phyloP scores from a whole-genome alignment of 2,797 vertebrate genomes.

The Lepidocolaptes lacrymiger region DNA sequence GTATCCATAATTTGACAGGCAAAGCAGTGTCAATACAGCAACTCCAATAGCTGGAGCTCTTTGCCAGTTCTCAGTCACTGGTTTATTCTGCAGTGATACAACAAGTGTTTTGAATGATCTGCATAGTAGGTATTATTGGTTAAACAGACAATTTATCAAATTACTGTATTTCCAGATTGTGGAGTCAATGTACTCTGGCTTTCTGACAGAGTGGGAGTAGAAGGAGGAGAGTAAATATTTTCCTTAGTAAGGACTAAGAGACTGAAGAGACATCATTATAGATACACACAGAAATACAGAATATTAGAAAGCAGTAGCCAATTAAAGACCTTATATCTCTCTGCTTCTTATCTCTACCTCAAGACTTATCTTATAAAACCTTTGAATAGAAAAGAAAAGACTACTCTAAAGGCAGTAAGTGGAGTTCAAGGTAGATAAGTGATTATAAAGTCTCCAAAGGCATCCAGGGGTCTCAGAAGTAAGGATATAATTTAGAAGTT shows the following conservation, averaged over 20 bases:
- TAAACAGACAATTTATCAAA: not conserved
- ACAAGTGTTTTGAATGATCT: not conserved
- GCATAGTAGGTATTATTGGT: not conserved
- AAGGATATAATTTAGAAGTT: constrained; percentile 1
- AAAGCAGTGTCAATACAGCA: not conserved
- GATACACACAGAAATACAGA: not conserved
- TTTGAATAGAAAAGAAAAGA: constrained; percentile 25
- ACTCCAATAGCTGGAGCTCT: not conserved
- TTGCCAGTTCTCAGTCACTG: not conserved
- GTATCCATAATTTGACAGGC: not conserved
- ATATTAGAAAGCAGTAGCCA: not conserved
- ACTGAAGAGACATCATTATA: not conserved
- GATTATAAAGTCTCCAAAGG: constrained; percentile 16
- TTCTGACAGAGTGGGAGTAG: not conserved
- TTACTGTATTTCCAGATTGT: not conserved
- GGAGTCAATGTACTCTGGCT: not conserved
- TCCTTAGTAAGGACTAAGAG: not conserved
- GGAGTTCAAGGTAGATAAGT: not conserved
- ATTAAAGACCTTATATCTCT: constrained; percentile 27
- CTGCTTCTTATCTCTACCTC: constrained; percentile 23
- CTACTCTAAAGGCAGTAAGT: not conserved
- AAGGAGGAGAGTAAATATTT: not conserved
- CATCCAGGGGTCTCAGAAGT: not conserved
- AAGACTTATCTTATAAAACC: constrained; percentile 40
- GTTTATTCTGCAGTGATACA: not conserved